Evolutionary conservation across 2,113 vertebrate genomes (phyloP), one percentile per base, ranked within the genome.

Genomic region (Anoplopoma fimbria): DNA sequence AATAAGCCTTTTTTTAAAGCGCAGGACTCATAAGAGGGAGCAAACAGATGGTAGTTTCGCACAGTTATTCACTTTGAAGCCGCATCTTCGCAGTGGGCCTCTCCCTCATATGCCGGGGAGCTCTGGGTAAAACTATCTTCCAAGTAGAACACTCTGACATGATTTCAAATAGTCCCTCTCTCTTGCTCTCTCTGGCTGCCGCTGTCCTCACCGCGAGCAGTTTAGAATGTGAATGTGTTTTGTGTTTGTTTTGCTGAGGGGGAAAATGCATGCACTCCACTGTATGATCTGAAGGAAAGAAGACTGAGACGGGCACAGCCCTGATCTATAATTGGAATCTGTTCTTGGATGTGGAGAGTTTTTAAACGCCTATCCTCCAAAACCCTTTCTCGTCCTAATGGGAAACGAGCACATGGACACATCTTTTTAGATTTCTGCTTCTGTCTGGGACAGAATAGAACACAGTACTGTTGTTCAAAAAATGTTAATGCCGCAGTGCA

Each of bases 241-340:
- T 78, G 85, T 95, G 95, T 96, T 95, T 96, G 93, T 95, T 96
- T 93, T 94, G 95, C 95, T 89, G 82, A 85, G 89, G 92, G 94
- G 93, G 94, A 89, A 89, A 85, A 87, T 84, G 85, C 83, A 87
- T 85, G 87, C 90, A 90, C 92, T 92, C 81, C 88, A 94, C 87
- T 94, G 94, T 95, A 93, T 93, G 92, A 96, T 96, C 93, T 89
- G 93, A 93, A 68, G 86, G 88, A 86, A 85, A 86, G 89, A 84
- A 95, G 93, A 95, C 91, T 94, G 92, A 95, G 91, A 87, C 82
- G 82, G 90, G 94, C 87, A 93, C 76, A 86, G 93, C 94, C 91
- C 91, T 94, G 94, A 97, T 96, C 95, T 95, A 92, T 96, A 96
- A 96, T 93, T 95, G 95, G 92, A 96, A 95, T 93, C 95, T 94